Percentiles rank a stretch among this genome's conserved stretches.
phyloP scores from a whole-genome alignment of 1,140 invertebrate species.

The Drosophila leontia region DNA sequence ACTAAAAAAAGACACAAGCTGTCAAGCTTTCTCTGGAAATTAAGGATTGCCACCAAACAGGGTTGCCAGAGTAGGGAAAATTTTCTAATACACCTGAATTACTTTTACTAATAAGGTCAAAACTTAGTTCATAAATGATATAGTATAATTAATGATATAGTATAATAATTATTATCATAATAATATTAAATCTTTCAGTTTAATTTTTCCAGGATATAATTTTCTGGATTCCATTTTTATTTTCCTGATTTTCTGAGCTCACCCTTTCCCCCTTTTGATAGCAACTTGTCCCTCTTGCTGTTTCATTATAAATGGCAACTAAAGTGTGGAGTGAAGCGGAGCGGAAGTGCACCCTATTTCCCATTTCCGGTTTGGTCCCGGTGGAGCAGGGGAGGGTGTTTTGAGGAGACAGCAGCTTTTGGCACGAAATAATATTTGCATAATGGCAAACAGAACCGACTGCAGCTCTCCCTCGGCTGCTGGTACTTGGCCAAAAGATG shows the following conservation, averaged over 20 bases:
- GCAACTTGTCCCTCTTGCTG: constrained; percentile 15
- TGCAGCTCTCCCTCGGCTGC: constrained; percentile 32
- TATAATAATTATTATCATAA: too few relatives aligned
- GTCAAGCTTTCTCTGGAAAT: too few relatives aligned
- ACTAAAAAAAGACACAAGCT: too few relatives aligned
- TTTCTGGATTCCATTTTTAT: neutral
- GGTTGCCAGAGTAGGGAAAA: too few relatives aligned
- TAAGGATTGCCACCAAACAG: too few relatives aligned
- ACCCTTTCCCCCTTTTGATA: neutral
- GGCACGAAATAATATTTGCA: constrained; percentile 79
- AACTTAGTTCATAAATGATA: too few relatives aligned
- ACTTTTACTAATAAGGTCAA: too few relatives aligned
- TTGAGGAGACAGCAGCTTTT: constrained; percentile 33
- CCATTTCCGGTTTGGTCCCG: neutral
- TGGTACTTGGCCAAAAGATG: constrained; percentile 65
- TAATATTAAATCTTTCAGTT: too few relatives aligned
- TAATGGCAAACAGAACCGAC: constrained; percentile 71
- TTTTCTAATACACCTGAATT: too few relatives aligned
- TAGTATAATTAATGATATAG: too few relatives aligned
- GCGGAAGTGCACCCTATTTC: constrained; percentile 10
- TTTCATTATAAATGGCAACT: constrained; percentile 33
- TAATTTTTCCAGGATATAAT: neutral
- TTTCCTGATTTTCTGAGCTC: neutral
- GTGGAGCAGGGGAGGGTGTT: too few relatives aligned
- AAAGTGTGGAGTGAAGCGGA: neutral